Percentiles rank a stretch among this genome's conserved stretches.
phyloP scores from a whole-genome alignment of 2,113 vertebrate species.

The Rhipidura dahli region DNA sequence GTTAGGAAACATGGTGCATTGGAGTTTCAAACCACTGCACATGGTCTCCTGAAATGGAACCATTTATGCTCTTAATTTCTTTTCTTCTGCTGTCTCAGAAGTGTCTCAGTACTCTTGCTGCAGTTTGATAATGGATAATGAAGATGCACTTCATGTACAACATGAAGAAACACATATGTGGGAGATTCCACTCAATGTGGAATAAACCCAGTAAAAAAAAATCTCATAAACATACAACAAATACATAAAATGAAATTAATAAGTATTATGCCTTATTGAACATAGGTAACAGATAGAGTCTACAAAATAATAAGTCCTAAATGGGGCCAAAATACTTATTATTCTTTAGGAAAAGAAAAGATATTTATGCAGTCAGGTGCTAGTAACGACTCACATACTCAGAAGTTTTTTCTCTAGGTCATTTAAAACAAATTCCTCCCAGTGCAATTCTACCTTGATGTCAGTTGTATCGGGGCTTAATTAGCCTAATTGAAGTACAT shows the following conservation, averaged over 20 bases:
- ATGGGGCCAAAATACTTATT: neutral
- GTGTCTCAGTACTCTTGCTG: neutral
- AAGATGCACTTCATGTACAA: neutral
- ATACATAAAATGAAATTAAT: neutral
- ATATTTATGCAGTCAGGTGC: neutral
- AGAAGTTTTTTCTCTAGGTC: neutral
- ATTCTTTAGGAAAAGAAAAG: neutral
- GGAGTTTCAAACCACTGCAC: neutral
- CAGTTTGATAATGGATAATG: neutral
- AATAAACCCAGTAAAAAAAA: neutral
- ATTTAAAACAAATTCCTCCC: neutral
- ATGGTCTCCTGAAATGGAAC: neutral
- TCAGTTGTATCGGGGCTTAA: neutral
- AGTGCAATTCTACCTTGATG: neutral
- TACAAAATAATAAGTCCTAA: neutral
- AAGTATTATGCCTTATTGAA: neutral
- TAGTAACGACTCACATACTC: neutral
- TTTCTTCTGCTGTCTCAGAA: neutral
- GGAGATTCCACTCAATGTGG: neutral
- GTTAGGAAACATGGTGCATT: neutral
- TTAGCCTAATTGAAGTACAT: neutral
- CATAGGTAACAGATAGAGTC: neutral
- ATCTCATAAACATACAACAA: neutral
- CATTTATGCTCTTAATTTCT: neutral
- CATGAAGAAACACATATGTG: neutral